A percentile compares a stretch with the other conserved stretches of the same genome.
Conservation (phyloP, 2,113 vertebrate genomes). For the Psephotus haematonotus region DNA sequence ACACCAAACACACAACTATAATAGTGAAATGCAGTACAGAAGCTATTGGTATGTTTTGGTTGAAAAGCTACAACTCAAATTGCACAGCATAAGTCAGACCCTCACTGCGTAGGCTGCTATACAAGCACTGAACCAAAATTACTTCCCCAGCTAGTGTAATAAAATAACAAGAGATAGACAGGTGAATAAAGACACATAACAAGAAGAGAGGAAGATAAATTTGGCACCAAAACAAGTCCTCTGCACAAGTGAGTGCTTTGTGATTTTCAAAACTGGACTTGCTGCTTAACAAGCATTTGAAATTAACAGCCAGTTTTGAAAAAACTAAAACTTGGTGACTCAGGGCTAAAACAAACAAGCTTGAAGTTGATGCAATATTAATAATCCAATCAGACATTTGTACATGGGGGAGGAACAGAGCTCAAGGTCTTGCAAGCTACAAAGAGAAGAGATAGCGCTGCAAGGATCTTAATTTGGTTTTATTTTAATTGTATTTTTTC, state of each 20-base stretch:
- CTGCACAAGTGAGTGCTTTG: neutral
- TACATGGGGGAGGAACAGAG: conserved; percentile 66
- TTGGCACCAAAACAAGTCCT: neutral
- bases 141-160: neutral
- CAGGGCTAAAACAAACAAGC: conserved; percentile 49
- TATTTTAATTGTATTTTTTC: neutral
- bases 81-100: neutral
- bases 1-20: neutral
- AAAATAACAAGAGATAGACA: neutral
- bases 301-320: conserved; percentile 9
- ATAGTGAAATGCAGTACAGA: neutral
- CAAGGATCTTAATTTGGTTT: neutral
- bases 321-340: conserved; percentile 41
- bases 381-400: conserved; percentile 66
- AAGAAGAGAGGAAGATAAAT: neutral
- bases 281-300: neutral
- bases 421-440: conserved; percentile 60
- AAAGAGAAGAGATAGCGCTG: conserved; percentile 8
- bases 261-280: neutral
- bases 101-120: neutral
- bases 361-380: conserved; percentile 68
- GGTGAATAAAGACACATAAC: neutral
- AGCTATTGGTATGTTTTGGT: neutral
- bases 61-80: neutral
- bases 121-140: neutral